A percentile compares a stretch with the other conserved stretches of the same genome.
Evolutionary conservation across 1,140 invertebrate species (phyloP).

Genomic region (Diorhabda sublineata): DNA sequence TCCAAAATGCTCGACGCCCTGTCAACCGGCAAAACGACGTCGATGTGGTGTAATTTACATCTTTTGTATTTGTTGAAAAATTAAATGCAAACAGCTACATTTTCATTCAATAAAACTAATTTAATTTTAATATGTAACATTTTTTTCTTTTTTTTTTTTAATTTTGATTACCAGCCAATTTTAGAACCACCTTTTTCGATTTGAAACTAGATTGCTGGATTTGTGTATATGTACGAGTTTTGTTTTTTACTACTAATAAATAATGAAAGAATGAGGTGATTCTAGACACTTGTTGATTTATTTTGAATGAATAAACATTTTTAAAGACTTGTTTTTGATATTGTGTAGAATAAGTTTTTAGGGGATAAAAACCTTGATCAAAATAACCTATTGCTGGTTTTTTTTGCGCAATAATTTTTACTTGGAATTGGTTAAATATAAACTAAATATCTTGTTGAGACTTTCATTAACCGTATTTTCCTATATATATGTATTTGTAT

Average conservation of each 20-base stretch:
- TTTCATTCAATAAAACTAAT: conserved; percentile 40
- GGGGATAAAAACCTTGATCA: conserved; percentile 24
- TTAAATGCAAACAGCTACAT: conserved; percentile 22
- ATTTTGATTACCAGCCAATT: conserved; percentile 29
- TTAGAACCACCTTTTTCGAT: conserved; percentile 30
- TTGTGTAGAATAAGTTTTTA: conserved; percentile 37
- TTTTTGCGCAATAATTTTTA: conserved; percentile 37
- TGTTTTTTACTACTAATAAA: conserved; percentile 17
- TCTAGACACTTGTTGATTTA: conserved; percentile 38
- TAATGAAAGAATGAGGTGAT: conserved; percentile 29
- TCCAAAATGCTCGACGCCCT: conserved; percentile 28
- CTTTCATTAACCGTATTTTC: conserved; percentile 28
- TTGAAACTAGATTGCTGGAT: conserved; percentile 15
- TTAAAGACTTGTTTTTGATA: conserved; percentile 42
- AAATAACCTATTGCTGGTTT: conserved; percentile 23
- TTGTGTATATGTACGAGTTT: conserved; percentile 16
- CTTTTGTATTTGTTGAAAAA: conserved; percentile 39
- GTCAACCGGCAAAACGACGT: conserved; percentile 28
- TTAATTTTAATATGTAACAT: conserved; percentile 42
- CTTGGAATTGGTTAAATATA: conserved; percentile 36
- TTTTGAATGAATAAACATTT: conserved; percentile 36
- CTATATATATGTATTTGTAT: no score
- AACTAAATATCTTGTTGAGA: conserved; percentile 26
- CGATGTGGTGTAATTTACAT: conserved; percentile 37
- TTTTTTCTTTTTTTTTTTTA: conserved; percentile 35